These are phyloP conservation scores for Synanthedon andrenaeformis DNA, from an alignment of 2,888 invertebrate species.

Conservation along the genomic window DNA sequence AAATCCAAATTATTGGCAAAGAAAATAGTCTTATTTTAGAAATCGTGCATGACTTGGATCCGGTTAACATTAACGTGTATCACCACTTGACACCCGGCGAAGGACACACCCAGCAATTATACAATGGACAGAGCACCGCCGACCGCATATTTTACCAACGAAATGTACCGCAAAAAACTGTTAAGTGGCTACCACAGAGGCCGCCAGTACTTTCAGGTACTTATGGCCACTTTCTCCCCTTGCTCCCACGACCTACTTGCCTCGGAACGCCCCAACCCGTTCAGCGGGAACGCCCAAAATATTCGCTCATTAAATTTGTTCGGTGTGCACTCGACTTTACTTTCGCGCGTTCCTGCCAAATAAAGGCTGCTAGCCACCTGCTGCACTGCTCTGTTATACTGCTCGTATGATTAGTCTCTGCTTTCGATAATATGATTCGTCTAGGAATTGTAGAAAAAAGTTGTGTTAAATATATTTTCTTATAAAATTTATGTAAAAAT, in stretches of 20 bases:
- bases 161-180: conserved; percentile 41
- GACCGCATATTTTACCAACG: conserved; percentile 38
- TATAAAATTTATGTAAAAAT: too few species aligned
- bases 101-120: conserved; percentile 41
- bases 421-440: neutral
- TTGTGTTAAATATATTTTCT: too few species aligned
- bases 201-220: conserved; percentile 32
- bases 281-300: conserved; percentile 60
- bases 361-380: conserved; percentile 4
- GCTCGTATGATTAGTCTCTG: too few species aligned
- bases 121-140: conserved; percentile 18
- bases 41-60: neutral
- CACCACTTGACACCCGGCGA: neutral
- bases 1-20: too few species aligned
- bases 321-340: conserved; percentile 22
- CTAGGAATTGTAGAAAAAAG: too few species aligned
- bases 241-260: conserved; percentile 59
- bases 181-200: conserved; percentile 33
- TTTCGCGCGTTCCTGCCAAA: conserved; percentile 11
- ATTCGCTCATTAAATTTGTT: conserved; percentile 52
- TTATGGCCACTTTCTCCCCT: conserved; percentile 48
- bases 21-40: too few species aligned
- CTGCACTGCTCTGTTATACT: neutral
- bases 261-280: conserved; percentile 35
- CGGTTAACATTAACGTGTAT: neutral